Evolutionary conservation across 2,888 invertebrate genomes (phyloP).

Genomic region (Cheilosia scutellata): DNA sequence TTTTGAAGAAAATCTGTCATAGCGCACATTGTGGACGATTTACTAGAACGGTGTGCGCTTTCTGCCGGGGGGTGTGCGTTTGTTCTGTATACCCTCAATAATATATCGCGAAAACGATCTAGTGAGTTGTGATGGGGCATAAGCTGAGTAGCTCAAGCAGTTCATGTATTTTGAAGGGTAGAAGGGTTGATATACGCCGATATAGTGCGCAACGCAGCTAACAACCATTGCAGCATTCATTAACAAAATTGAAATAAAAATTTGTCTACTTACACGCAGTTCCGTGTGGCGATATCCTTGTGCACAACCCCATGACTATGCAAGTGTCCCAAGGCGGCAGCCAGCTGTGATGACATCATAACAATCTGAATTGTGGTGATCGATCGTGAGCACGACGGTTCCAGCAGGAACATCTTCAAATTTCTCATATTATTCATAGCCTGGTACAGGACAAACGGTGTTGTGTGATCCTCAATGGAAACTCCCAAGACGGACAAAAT

Average conservation of each 20-base stretch:
- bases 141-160: too few relatives aligned
- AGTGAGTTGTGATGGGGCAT: not conserved
- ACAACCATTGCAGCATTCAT: not conserved
- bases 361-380: conserved; percentile 91
- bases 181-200: too few relatives aligned
- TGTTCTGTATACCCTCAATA: too few relatives aligned
- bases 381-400: conserved; percentile 82
- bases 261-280: conserved; percentile 91
- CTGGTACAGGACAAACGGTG: conserved; percentile 93
- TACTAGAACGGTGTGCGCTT: too few relatives aligned
- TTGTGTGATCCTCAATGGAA: conserved; percentile 95
- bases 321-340: conserved; percentile 93
- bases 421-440: conserved; percentile 85
- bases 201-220: too few relatives aligned
- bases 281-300: conserved; percentile 95
- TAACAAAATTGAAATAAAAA: not conserved
- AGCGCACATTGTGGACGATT: too few relatives aligned
- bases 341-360: conserved; percentile 93
- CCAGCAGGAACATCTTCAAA: conserved; percentile 83
- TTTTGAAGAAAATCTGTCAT: too few relatives aligned
- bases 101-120: too few relatives aligned
- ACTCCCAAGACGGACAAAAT: conserved; percentile 94
- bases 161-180: too few relatives aligned
- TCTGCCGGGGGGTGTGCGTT: too few relatives aligned
- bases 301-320: conserved; percentile 95